These are phyloP conservation scores for Ips nitidus DNA, from an alignment of 1,140 invertebrate species.

Conservation along the genomic window DNA sequence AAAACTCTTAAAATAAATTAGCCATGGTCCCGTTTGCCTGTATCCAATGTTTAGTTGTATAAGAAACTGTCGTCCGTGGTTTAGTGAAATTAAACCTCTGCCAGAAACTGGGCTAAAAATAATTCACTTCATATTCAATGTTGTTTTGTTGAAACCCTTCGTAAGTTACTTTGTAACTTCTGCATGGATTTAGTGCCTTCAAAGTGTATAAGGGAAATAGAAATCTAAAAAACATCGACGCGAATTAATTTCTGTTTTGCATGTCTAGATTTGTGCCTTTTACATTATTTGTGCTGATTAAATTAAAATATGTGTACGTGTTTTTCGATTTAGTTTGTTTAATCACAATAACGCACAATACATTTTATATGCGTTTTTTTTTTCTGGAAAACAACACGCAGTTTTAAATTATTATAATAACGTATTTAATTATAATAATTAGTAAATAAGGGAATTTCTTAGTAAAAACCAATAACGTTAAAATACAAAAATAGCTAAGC, in stretches of 20 bases:
- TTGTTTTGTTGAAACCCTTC: constrained; percentile 24
- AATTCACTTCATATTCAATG: constrained; percentile 17
- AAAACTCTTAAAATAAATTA: constrained; percentile 21
- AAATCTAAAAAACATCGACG: not conserved
- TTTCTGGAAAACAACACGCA: too few relatives aligned
- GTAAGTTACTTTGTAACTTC: constrained; percentile 6
- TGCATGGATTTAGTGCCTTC: not conserved
- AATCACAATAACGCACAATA: too few relatives aligned
- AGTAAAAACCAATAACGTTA: too few relatives aligned
- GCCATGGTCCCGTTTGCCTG: constrained; percentile 17
- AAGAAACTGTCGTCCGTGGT: constrained; percentile 36
- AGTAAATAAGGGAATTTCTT: too few relatives aligned
- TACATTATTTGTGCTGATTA: too few relatives aligned
- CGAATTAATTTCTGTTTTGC: not conserved
- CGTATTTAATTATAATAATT: too few relatives aligned
- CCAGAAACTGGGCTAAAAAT: constrained; percentile 35
- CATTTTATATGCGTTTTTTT: too few relatives aligned
- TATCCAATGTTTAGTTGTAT: constrained; percentile 34
- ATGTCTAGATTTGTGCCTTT: not conserved
- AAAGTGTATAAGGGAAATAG: not conserved
- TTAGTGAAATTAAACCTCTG: constrained; percentile 31
- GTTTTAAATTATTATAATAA: too few relatives aligned
- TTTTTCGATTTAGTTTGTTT: too few relatives aligned
- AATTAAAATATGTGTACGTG: too few relatives aligned
- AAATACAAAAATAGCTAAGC: too few relatives aligned